A percentile compares a stretch with the other conserved stretches of the same genome.
These are phyloP conservation scores for Spizella passerina DNA, from an alignment of 2,797 vertebrate genomes.

Conservation along the genomic window DNA sequence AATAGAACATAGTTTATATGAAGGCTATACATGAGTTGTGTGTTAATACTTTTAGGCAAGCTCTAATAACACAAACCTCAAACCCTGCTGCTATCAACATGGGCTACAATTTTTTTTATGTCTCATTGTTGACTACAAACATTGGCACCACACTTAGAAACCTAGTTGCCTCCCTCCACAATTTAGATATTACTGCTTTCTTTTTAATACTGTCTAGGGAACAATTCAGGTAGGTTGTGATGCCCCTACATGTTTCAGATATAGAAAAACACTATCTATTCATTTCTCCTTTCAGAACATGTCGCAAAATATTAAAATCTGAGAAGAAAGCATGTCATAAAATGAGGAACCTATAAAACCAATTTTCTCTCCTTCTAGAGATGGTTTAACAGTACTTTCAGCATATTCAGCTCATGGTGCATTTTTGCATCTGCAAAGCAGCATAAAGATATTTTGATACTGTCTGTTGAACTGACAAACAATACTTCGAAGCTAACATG, in stretches of 20 bases:
- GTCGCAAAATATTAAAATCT: constrained; percentile 65
- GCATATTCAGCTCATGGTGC: constrained; percentile 26
- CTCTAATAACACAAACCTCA: constrained; percentile 64
- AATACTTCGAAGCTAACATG: constrained; percentile 41
- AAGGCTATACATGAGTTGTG: constrained; percentile 53
- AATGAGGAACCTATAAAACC: constrained; percentile 59
- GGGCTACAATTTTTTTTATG: constrained; percentile 63
- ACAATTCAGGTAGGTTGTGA: constrained; percentile 64
- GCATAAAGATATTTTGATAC: constrained; percentile 35
- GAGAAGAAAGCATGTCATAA: constrained; percentile 60
- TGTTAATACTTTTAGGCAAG: constrained; percentile 70
- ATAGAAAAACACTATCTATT: constrained; percentile 54
- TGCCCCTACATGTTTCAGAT: constrained; percentile 56
- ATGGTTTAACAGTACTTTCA: constrained; percentile 58
- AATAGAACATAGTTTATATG: constrained; percentile 52
- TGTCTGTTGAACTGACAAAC: constrained; percentile 55
- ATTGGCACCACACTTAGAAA: constrained; percentile 60
- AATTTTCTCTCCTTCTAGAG: constrained; percentile 60
- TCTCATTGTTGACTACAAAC: constrained; percentile 68
- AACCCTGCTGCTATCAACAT: constrained; percentile 59
- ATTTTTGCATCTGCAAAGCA: constrained; percentile 46
- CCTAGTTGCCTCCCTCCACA: constrained; percentile 51
- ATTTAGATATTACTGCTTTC: constrained; percentile 60
- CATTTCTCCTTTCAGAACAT: constrained; percentile 55
- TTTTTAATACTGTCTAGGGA: constrained; percentile 61